Conservation (phyloP, 2,113 vertebrate species). For the Anguilla rostrata region DNA sequence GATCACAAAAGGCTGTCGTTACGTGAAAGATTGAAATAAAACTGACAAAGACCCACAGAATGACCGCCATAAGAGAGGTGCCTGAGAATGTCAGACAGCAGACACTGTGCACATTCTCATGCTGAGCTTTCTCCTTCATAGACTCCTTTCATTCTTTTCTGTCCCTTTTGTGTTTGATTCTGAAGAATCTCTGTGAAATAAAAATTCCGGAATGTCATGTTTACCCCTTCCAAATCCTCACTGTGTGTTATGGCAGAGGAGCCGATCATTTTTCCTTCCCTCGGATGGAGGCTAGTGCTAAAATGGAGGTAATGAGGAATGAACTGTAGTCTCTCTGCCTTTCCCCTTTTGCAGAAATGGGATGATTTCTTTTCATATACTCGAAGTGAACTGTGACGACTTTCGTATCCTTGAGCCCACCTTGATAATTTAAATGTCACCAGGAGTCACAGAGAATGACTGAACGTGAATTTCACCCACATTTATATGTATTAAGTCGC, state of each 20-base stretch:
- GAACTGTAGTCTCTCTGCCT: conserved; percentile 23
- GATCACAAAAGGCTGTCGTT: background rate
- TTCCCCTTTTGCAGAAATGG: background rate
- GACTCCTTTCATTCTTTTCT: background rate
- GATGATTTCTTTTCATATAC: conserved; percentile 35
- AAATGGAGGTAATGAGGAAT: conserved; percentile 27
- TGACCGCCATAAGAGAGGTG: background rate
- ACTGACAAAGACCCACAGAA: background rate
- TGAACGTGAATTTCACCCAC: background rate
- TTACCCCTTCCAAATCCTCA: background rate
- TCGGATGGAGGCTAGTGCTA: background rate
- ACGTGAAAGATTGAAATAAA: background rate
- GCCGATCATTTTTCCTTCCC: background rate
- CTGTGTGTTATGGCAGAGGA: background rate
- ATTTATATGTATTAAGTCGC: background rate
- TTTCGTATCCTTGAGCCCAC: conserved; percentile 25
- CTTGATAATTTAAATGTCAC: conserved; percentile 21
- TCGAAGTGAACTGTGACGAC: conserved; percentile 23
- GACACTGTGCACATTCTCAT: background rate
- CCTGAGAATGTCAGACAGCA: background rate
- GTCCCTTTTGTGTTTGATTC: background rate
- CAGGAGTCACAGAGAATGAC: background rate
- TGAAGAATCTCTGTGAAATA: background rate
- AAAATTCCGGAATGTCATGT: background rate
- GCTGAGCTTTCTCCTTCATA: background rate